Evolutionary conservation across 2,888 invertebrate genomes (phyloP), one percentile per base, ranked within the genome.

Genomic region (Junonia oenone): DNA sequence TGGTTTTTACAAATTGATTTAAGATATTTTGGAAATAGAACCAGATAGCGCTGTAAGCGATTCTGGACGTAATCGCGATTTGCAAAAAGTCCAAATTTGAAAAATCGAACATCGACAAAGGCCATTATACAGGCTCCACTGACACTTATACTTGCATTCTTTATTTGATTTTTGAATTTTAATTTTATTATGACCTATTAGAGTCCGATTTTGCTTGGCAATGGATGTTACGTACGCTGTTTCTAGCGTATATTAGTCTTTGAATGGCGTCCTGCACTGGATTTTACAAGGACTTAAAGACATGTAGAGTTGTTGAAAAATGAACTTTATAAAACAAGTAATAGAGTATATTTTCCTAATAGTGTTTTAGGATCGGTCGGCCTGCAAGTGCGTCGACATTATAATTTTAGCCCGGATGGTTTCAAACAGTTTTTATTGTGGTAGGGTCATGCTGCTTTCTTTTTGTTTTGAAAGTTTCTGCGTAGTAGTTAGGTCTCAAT

Each of bases 351-450:
- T 63, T 69, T 72, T 79, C 6, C 58, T 13, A 56, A 76, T 73
- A 40, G 26, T 6, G 38, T 22, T 65, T 67, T 72, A 68, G 75
- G 75, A 79, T 13, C 37, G 27, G 8, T 51, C 50, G 78, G 63
- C 66, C 67, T 58, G 67, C 68, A 79, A 77, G 87, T 83, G 80
- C 87, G 84, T 83, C 83, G 87, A 81, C 87, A 74, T 75, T 76
- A 82, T 79, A 81, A 83, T 87, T 88, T 88, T 88, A 88, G 87
- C 80, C 79, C 78, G 87, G 82, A 83, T 82, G 81, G 83, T 76
- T 78, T 86, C 80, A 79, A 87, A 81, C 78, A 81, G 79, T 87
- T 88, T 85, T 89, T 89, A 85, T 89, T 89, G 85, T 80, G 81
- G 78, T 84, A 83, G 85, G 88, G 84, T 86, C 84, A 84, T 78